phyloP scores from a whole-genome alignment of 2,113 vertebrate species.

The Dipodomys merriami region DNA sequence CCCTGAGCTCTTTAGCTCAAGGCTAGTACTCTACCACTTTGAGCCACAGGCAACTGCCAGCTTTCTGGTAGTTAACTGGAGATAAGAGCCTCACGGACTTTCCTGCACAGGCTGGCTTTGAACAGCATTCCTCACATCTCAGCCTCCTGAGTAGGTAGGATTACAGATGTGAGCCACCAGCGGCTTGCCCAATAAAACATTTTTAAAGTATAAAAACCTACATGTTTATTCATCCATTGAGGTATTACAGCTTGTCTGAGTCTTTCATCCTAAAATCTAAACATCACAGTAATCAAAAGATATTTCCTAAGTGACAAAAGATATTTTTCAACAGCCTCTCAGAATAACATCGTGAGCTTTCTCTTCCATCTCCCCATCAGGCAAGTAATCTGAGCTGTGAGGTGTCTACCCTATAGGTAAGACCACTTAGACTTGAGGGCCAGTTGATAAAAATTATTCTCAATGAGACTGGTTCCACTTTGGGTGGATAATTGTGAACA shows the following conservation, averaged over 20 bases:
- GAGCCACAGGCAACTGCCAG: too few species aligned
- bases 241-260: neutral
- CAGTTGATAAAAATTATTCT: neutral
- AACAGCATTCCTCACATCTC: too few species aligned
- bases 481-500: neutral
- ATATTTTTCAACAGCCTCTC: neutral
- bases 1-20: too few species aligned
- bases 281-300: neutral
- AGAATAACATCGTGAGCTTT: neutral
- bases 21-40: too few species aligned
- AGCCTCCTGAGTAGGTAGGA: too few species aligned
- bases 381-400: neutral
- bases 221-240: neutral
- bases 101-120: too few species aligned
- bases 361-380: neutral
- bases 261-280: constrained; percentile 17
- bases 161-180: too few species aligned
- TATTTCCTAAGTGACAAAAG: constrained; percentile 19
- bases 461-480: constrained; percentile 12
- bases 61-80: too few species aligned
- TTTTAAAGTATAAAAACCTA: neutral
- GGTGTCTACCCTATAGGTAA: neutral
- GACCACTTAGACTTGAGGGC: neutral
- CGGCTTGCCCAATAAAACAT: too few species aligned
- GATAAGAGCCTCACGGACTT: too few species aligned